A percentile compares a stretch with the other conserved stretches of the same genome.
Conservation (phyloP, 2,797 vertebrate species). For the Cichlasoma orientale region DNA sequence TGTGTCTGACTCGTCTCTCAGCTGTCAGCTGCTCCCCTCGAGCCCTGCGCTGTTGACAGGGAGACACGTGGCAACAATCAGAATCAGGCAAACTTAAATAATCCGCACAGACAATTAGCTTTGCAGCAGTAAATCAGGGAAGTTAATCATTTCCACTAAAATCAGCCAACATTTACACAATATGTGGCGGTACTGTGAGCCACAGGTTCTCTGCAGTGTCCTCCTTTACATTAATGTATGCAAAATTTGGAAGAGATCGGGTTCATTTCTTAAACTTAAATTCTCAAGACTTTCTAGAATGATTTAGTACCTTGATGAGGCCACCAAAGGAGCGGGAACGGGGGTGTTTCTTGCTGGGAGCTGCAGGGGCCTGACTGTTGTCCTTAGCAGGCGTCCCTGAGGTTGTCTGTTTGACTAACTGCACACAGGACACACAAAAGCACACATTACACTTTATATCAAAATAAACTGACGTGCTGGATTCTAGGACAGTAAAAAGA, state of each 20-base stretch:
- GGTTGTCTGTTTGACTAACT: slow-evolving; percentile 90
- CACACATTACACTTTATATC: background rate
- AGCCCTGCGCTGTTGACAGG: slow-evolving; percentile 81
- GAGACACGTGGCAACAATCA: background rate
- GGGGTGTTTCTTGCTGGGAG: slow-evolving; percentile 82
- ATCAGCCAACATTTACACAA: background rate
- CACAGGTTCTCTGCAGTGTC: background rate
- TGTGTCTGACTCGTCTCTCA: slow-evolving; percentile 79
- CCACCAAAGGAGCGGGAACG: slow-evolving; percentile 94
- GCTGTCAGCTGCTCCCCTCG: slow-evolving; percentile 83
- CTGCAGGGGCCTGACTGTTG: slow-evolving; percentile 60
- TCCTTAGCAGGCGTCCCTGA: slow-evolving; percentile 77
- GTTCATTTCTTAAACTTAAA: background rate
- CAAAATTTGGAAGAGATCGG: background rate
- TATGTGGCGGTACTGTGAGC: background rate
- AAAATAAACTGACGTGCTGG: background rate
- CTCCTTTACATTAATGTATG: background rate
- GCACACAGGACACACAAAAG: background rate
- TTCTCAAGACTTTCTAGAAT: background rate
- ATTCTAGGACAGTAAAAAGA: background rate
- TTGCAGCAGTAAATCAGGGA: background rate
- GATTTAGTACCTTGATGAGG: slow-evolving; percentile 88
- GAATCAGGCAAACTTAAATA: background rate
- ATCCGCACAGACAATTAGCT: background rate
- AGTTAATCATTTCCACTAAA: background rate